Base-by-base conservation (phyloP, 2,888 invertebrate species). In the Xanthorhoe designata region DNA sequence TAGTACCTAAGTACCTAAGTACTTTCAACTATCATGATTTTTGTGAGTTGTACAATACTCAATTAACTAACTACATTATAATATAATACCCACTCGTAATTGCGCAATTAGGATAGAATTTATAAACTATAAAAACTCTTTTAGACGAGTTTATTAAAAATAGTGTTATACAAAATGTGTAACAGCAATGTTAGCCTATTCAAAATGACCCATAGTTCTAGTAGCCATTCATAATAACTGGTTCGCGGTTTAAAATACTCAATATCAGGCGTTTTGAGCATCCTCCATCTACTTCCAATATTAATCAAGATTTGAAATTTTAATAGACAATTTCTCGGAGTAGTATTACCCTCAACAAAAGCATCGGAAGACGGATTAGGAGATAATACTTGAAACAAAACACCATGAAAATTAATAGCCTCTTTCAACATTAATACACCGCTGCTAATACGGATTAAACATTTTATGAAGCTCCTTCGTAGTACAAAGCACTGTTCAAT, bases 351-450 rank as follows among this genome's bases (percentile, higher is more conserved):
- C 73, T 56, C 32, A 66, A 72, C 73, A 77, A 79, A 73, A 69
- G 68, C 73, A 70, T 73, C 68, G 63, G 47, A 75, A 79, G 74
- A 73, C 77, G 76, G 82, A 82, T 88, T 80, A 81, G 70, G 59
- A 79, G 82, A 83, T 86, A 83, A 86, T 84, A 79, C 83, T 80
- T 76, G 72, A 80, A 83, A 85, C 82, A 87, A 88, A 84, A 87
- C 81, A 80, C 81, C 71, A 70, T 74, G 67, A 75, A 81, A 83
- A 84, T 80, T 84, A 79, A 80, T 80, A 86, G 88, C 86, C 83
- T 80, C 82, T 83, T 89, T 89, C 87, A 90, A 89, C 89, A 90
- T 88, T 88, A 90, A 90, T 89, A 85, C 82, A 78, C 84, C 79
- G 80, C 78, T 78, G 82, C 84, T 82, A 79, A 35, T 54, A 65